These are phyloP conservation scores for Coccyzus lansbergi DNA, from an alignment of 2,797 vertebrate species.

Conservation along the genomic window DNA sequence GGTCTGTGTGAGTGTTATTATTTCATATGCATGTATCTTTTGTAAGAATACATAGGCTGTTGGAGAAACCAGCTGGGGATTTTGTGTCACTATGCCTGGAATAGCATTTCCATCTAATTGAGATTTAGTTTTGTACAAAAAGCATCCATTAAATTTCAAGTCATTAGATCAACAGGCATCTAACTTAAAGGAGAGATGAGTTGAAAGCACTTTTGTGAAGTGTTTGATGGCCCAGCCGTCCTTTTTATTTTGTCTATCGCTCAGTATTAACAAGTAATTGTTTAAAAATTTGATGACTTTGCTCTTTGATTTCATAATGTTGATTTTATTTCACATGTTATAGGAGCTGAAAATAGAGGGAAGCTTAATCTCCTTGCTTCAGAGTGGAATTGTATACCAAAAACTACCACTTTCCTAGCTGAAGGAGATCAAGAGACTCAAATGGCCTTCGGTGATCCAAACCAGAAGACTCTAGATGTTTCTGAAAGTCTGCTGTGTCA, in stretches of 20 bases:
- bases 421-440: slow-evolving; percentile 86
- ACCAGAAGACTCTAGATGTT: slow-evolving; percentile 85
- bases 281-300: neutral
- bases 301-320: slow-evolving; percentile 8
- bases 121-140: neutral
- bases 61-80: neutral
- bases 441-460: slow-evolving; percentile 84
- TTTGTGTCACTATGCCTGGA: neutral
- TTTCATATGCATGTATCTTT: neutral
- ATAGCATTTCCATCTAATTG: neutral
- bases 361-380: slow-evolving; percentile 89
- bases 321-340: slow-evolving; percentile 40
- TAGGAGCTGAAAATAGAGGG: slow-evolving; percentile 84
- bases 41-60: neutral
- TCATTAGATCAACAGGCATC: slow-evolving; percentile 12
- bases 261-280: neutral
- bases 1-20: neutral
- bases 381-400: slow-evolving; percentile 88
- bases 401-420: slow-evolving; percentile 87
- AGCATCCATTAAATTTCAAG: neutral
- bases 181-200: neutral
- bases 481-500: slow-evolving; percentile 82
- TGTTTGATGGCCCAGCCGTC: neutral
- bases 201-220: neutral
- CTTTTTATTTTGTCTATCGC: neutral